phyloP scores from a whole-genome alignment of 2,113 vertebrate genomes.

The Polypterus senegalus region DNA sequence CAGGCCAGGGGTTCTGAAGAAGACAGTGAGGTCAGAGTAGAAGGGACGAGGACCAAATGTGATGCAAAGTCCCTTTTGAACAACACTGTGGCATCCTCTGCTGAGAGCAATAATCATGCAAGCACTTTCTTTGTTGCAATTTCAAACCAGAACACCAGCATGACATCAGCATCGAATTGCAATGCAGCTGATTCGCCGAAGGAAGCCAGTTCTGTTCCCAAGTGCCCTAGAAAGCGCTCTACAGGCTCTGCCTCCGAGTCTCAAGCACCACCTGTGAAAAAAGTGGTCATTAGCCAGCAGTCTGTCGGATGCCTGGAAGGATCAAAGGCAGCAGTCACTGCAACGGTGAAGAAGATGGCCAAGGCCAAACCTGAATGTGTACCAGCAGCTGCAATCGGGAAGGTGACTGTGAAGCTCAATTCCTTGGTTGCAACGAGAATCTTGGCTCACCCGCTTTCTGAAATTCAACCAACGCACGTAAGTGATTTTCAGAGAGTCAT shows the following conservation, averaged over 20 bases:
- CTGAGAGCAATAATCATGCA: constrained; percentile 53
- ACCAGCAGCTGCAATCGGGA: constrained; percentile 45
- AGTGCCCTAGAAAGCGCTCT: constrained; percentile 75
- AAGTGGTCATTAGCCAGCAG: constrained; percentile 65
- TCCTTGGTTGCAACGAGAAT: constrained; percentile 36
- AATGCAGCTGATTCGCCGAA: constrained; percentile 38
- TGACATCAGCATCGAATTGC: constrained; percentile 42
- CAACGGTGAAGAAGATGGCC: constrained; percentile 38
- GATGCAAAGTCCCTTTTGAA: constrained; percentile 35
- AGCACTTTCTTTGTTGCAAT: constrained; percentile 48
- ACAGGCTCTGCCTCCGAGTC: constrained; percentile 60
- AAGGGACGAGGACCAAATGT: constrained; percentile 52
- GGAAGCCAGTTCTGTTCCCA: constrained; percentile 58
- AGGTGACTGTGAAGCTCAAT: constrained; percentile 44
- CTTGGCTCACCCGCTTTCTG: constrained; percentile 38
- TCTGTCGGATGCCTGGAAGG: constrained; percentile 34
- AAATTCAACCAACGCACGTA: constrained; percentile 37
- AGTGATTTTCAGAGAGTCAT: constrained; percentile 51
- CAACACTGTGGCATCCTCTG: constrained; percentile 43
- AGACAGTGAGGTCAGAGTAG: constrained; percentile 44
- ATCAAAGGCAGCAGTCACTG: constrained; percentile 32
- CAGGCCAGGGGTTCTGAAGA: constrained; percentile 52
- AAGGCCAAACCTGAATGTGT: constrained; percentile 57
- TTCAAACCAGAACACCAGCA: constrained; percentile 55
- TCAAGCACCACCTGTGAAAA: constrained; percentile 77